These are phyloP conservation scores for Nomada ruficornis DNA, from an alignment of 2,888 invertebrate genomes.

Conservation along the genomic window DNA sequence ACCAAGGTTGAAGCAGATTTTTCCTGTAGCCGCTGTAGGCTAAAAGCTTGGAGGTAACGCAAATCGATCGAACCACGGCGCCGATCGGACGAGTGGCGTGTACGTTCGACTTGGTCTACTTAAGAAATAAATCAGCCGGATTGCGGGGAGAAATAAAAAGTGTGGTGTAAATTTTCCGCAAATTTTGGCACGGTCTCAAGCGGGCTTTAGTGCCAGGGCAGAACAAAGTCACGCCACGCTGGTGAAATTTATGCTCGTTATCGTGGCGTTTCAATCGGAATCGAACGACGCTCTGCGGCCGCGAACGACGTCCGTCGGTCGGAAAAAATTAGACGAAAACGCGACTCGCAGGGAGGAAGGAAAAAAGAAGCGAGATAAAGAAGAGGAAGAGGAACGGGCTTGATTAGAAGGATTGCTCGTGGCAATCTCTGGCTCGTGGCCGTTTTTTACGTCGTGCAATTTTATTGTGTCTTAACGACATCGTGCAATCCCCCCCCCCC, in stretches of 20 bases:
- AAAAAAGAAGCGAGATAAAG: neutral
- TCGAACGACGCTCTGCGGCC: constrained; percentile 54
- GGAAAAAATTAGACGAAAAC: constrained; percentile 23
- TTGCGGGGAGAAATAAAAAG: constrained; percentile 17
- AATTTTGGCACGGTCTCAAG: constrained; percentile 61
- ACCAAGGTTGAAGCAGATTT: constrained; percentile 32
- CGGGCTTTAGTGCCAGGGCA: constrained; percentile 48
- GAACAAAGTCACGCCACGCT: constrained; percentile 57
- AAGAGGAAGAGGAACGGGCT: constrained; percentile 30
- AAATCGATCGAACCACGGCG: constrained; percentile 14
- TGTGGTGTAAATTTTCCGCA: constrained; percentile 54
- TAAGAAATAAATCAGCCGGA: constrained; percentile 49
- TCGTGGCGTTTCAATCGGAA: constrained; percentile 61
- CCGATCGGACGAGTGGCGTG: constrained; percentile 25
- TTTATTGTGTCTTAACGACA: constrained; percentile 78
- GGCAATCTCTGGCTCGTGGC: constrained; percentile 66
- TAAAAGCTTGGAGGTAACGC: constrained; percentile 7
- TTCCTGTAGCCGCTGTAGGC: neutral
- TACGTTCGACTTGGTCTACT: constrained; percentile 29
- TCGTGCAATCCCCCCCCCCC: constrained; percentile 63
- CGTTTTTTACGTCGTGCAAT: constrained; percentile 67
- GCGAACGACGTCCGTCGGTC: constrained; percentile 20
- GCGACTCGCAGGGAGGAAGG: neutral
- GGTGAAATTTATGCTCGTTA: constrained; percentile 59
- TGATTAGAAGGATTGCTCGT: constrained; percentile 70